Percentiles rank a stretch among this genome's conserved stretches.
These are phyloP conservation scores for Trichonephila clavata DNA, from an alignment of 1,140 invertebrate genomes.

Conservation along the genomic window DNA sequence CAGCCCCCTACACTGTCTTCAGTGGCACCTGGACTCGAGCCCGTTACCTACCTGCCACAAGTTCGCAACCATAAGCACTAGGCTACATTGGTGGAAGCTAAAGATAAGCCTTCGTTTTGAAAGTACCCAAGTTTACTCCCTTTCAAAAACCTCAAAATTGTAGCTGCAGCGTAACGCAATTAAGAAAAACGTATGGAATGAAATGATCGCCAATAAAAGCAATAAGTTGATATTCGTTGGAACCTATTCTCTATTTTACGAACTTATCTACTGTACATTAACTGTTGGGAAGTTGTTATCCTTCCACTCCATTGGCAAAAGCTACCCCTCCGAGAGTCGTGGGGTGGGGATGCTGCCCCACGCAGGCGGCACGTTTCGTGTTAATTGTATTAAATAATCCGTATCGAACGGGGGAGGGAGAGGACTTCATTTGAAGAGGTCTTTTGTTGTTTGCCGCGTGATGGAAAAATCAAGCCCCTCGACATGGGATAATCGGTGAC, in stretches of 20 bases:
- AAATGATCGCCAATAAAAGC: neutral
- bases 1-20: no score
- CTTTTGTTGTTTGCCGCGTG: neutral
- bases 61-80: no score
- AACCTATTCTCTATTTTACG: neutral
- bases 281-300: slow-evolving; percentile 3
- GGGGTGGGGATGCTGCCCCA: neutral
- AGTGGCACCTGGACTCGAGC: no score
- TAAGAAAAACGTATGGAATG: no score
- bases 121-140: no score
- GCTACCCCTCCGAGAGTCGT: no score
- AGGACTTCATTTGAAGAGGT: slow-evolving; percentile 17
- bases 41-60: no score
- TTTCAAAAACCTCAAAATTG: no score
- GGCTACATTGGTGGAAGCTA: no score
- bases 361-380: slow-evolving; percentile 1
- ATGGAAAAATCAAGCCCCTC: neutral
- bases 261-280: neutral
- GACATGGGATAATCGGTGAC: neutral
- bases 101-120: no score
- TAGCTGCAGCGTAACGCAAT: no score
- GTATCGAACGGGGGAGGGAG: neutral
- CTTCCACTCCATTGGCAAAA: slow-evolving; percentile 26
- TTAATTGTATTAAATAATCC: slow-evolving; percentile 49
- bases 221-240: neutral